phyloP scores from a whole-genome alignment of 2,888 invertebrate species.

The Dusona sp. region DNA sequence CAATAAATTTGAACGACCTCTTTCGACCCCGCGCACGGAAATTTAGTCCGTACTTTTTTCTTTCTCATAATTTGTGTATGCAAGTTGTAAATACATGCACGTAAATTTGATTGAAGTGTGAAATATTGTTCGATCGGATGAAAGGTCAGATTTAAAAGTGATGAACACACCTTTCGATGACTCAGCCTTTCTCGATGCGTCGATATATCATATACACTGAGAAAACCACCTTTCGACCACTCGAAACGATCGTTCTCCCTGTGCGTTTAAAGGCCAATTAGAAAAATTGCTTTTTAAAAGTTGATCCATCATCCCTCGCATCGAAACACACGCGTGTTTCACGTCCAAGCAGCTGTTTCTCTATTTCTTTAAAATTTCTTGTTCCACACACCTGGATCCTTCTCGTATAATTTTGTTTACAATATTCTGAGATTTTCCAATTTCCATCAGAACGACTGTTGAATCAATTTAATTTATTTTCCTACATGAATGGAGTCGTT shows the following conservation, averaged over 20 bases:
- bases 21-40: neutral
- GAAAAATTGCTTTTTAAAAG: constrained; percentile 82
- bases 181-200: constrained; percentile 73
- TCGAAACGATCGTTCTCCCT: constrained; percentile 21
- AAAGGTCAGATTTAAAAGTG: constrained; percentile 25
- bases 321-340: constrained; percentile 73
- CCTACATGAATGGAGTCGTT: too few relatives aligned
- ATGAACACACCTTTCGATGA: constrained; percentile 81
- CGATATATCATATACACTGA: constrained; percentile 11
- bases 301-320: constrained; percentile 80
- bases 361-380: neutral
- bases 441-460: too few relatives aligned
- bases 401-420: too few relatives aligned
- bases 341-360: constrained; percentile 74
- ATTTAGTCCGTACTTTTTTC: neutral
- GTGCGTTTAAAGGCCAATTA: constrained; percentile 77
- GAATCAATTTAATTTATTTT: neutral
- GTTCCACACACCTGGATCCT: constrained; percentile 76
- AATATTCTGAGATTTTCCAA: neutral
- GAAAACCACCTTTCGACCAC: constrained; percentile 52
- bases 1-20: neutral
- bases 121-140: constrained; percentile 22
- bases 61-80: neutral
- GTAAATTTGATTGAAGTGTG: neutral
- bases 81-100: neutral